Base-by-base conservation (phyloP, 2,888 invertebrate species). In the Ariolimax columbianus region DNA sequence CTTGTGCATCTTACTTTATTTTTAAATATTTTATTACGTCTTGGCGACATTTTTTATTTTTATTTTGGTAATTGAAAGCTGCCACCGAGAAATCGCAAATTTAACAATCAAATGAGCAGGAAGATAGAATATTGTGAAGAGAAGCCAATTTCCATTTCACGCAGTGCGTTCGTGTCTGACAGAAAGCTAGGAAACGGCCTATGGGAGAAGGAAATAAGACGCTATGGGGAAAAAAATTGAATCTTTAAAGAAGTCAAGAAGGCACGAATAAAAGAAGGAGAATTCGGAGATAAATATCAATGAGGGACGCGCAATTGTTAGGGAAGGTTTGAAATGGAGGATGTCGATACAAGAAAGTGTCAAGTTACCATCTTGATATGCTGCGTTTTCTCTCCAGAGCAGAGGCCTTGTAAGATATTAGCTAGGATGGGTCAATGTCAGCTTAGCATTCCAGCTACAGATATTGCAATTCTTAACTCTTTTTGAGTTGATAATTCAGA, bases 21-120 rank as follows among this genome's bases (percentile, higher is more conserved):
- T n/a, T n/a, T n/a, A n/a, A n/a, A n/a, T n/a, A n/a, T n/a, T n/a
- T n/a, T n/a, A n/a, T n/a, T n/a, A n/a, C n/a, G n/a, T n/a, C n/a
- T n/a, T n/a, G n/a, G n/a, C n/a, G n/a, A n/a, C n/a, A n/a, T n/a
- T n/a, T n/a, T n/a, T n/a, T n/a, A n/a, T n/a, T n/a, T 55, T 55
- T 17, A 47, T 47, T 75, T 47, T 75, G n/a, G 43, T 75, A 43
- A 75, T 75, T 75, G 73, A 43, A 75, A n/a, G 73, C 73, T 47
- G 73, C 17, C 43, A 47, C 43, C 43, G 47, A 75, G 73, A 75
- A 75, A 75, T 75, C 23, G 43, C 73, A 75, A 75, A 75, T 75
- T 75, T 75, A 47, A 75, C 73, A 47, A 75, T 47, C 38, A 75
- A 75, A 30, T 47, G 47, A 47, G n/a, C 73, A 47, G 73, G 73